phyloP scores from a whole-genome alignment of 2,797 vertebrate genomes.

The Macropodus opercularis region DNA sequence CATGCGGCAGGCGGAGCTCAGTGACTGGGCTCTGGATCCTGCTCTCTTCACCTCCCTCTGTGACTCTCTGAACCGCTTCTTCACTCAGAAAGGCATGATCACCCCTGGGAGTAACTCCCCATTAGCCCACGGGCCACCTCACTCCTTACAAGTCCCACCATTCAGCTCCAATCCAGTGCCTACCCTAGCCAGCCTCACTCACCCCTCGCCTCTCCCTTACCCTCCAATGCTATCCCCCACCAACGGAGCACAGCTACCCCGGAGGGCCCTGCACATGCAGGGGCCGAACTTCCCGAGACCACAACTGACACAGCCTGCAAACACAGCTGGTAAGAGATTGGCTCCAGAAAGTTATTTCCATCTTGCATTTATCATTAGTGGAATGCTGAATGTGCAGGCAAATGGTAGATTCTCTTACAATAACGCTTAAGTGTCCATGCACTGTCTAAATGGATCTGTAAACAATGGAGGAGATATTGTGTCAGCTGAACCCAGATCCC shows the following conservation, averaged over 20 bases:
- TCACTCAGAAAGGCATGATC: constrained; percentile 93
- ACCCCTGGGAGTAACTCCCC: constrained; percentile 71
- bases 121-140: constrained; percentile 50
- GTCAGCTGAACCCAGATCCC: neutral
- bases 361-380: neutral
- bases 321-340: constrained; percentile 66
- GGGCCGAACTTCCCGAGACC: constrained; percentile 66
- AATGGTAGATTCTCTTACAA: neutral
- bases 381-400: neutral
- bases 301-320: constrained; percentile 62
- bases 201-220: constrained; percentile 77
- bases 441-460: neutral
- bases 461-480: neutral
- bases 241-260: constrained; percentile 61
- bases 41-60: constrained; percentile 94
- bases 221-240: constrained; percentile 41
- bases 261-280: constrained; percentile 68
- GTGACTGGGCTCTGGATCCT: constrained; percentile 96
- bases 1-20: constrained; percentile 94
- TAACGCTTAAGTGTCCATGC: no score
- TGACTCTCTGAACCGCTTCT: constrained; percentile 97
- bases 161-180: constrained; percentile 53
- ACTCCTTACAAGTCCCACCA: constrained; percentile 45
- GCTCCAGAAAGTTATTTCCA: neutral
- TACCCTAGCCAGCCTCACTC: constrained; percentile 75